Evolutionary conservation across 2,113 vertebrate species (phyloP).

Genomic region (Sylvilagus bachmani): DNA sequence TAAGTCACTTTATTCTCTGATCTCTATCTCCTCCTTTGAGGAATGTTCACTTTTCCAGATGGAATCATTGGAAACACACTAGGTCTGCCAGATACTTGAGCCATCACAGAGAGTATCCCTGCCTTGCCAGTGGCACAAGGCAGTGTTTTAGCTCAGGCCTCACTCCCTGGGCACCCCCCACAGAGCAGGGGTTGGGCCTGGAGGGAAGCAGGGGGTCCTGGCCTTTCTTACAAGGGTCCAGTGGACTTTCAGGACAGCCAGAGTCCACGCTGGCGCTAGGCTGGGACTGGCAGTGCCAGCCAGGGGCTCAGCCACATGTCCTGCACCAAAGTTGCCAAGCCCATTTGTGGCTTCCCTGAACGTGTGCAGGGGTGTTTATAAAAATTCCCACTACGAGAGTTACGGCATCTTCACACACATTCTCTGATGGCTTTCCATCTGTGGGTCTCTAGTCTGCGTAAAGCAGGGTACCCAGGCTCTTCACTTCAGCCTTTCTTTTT

Average conservation of each 20-base stretch:
- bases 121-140: background rate
- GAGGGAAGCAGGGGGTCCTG: background rate
- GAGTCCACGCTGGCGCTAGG: background rate
- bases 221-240: background rate
- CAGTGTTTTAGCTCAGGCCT: background rate
- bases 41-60: constrained; percentile 65
- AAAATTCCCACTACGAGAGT: background rate
- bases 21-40: constrained; percentile 71
- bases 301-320: fast-evolving
- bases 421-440: background rate
- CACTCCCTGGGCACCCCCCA: background rate
- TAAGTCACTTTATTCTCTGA: constrained; percentile 36
- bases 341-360: background rate
- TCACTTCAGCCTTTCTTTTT: background rate
- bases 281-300: background rate
- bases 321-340: background rate
- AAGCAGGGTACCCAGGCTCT: background rate
- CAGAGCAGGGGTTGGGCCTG: background rate
- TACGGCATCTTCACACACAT: background rate
- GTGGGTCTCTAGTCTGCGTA: background rate
- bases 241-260: background rate
- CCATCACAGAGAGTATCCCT: background rate
- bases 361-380: background rate
- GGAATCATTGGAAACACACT: constrained; percentile 62
- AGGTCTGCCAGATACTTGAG: background rate